Base-by-base conservation (phyloP, 2,797 vertebrate species). In the Antennarius maculatus region DNA sequence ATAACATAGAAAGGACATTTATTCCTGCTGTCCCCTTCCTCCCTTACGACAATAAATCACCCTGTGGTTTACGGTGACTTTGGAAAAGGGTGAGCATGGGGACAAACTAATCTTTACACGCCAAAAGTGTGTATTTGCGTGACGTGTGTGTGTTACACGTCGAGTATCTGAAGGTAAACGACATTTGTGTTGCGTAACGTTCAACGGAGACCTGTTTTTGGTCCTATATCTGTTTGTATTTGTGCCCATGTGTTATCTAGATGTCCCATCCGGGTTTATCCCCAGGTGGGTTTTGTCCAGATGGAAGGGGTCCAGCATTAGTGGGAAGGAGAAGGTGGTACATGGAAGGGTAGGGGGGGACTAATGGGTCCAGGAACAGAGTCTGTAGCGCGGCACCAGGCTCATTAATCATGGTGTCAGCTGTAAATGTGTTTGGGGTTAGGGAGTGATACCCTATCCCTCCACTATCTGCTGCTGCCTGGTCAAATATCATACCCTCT, bases 351-450 rank as follows among this genome's bases (percentile, higher is more conserved):
- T 23, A 23, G 31, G 31, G 89, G 91, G 89, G 77, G 93, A 88
- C 92, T 96, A 95, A 95, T 95, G 93, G 90, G 92, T 93, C 75
- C 74, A 85, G 81, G 88, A 93, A 95, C 94, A 94, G 93, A 87
- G 87, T 84, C 90, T 89, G 82, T 81, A 86, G 85, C 79, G 13
- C 50, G 77, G 91, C 88, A 92, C 92, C 85, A 89, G 67, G 66
- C 93, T 93, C 95, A 96, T 97, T 95, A 95, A 97, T 98, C 96
- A 96, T 94, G 77, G 89, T 95, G 95, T 95, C 97, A 96, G 93
- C 91, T 90, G 86, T 94, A 95, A 97, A 95, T 95, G 94, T 94
- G 90, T 95, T 95, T 94, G 92, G 75, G 90, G 89, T 94, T 95
- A 91, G 92, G 86, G 85, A 84, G 92, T 89, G 94, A 94, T 95